These are phyloP conservation scores for human DNA, from an alignment of 2,113 vertebrate species.

Conservation along the genomic window DNA sequence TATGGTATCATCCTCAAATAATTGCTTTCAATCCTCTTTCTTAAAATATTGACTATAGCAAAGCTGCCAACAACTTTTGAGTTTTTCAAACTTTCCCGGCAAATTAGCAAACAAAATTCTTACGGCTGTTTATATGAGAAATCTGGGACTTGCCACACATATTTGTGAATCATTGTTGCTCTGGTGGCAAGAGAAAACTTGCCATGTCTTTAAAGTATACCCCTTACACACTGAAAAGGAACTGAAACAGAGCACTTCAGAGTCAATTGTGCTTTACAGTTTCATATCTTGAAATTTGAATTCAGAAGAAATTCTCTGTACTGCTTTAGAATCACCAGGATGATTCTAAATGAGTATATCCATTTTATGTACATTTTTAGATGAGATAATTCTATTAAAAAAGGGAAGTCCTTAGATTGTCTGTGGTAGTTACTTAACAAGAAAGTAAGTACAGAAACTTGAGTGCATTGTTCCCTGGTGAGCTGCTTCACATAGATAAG, in stretches of 20 bases:
- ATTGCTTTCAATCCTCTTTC: not conserved
- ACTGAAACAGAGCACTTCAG: conserved; percentile 54
- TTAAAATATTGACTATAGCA: not conserved
- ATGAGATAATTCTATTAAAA: not conserved
- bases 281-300: conserved; percentile 42
- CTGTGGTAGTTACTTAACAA: not conserved
- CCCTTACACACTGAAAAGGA: not conserved
- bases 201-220: too few species aligned
- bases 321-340: not conserved
- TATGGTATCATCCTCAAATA: not conserved
- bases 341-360: not conserved
- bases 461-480: not conserved
- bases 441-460: not conserved
- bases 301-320: not conserved
- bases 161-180: not conserved
- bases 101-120: not conserved
- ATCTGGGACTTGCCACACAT: not conserved
- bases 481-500: not conserved
- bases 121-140: not conserved
- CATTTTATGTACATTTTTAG: not conserved
- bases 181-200: not conserved
- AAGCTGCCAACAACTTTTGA: not conserved
- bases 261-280: not conserved
- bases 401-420: not conserved
- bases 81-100: not conserved